Evolutionary conservation across 2,888 invertebrate genomes (phyloP).

Genomic region (Crematogaster levior): DNA sequence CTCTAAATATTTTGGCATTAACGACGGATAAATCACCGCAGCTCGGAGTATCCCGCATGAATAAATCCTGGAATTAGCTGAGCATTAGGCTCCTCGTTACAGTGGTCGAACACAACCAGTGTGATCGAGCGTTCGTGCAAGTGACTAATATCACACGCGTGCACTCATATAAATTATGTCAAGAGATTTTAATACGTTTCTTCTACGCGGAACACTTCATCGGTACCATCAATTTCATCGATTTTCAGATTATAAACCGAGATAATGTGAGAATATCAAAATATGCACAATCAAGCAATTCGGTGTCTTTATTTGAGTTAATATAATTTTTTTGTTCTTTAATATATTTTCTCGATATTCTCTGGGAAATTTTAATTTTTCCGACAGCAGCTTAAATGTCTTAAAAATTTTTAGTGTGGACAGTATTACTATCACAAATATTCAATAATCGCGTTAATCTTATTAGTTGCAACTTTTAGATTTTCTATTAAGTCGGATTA

Average conservation of each 20-base stretch:
- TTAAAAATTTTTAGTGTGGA: not conserved
- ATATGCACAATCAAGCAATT: too few species aligned
- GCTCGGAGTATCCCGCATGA: constrained; percentile 45
- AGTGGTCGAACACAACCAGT: not conserved
- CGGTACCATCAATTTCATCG: not conserved
- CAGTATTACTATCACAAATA: not conserved
- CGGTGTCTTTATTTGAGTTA: too few species aligned
- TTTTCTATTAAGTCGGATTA: not conserved
- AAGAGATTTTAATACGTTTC: constrained; percentile 1
- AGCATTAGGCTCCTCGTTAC: constrained; percentile 56
- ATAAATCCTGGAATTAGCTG: constrained; percentile 74
- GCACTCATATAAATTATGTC: constrained; percentile 30
- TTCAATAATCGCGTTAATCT: constrained; percentile 1
- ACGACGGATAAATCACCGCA: constrained; percentile 73
- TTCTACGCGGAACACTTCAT: not conserved
- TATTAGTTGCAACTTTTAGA: too few species aligned
- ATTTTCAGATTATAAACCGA: constrained; percentile 1
- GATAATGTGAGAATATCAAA: too few species aligned
- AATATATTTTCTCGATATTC: too few species aligned
- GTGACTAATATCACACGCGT: not conserved
- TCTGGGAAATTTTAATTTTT: not conserved
- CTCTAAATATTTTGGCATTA: constrained; percentile 81
- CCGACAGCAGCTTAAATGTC: not conserved
- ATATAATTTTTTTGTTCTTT: too few species aligned
- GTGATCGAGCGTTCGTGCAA: not conserved